phyloP scores from a whole-genome alignment of 2,888 invertebrate genomes.

The Macrosoma leucophasiata region DNA sequence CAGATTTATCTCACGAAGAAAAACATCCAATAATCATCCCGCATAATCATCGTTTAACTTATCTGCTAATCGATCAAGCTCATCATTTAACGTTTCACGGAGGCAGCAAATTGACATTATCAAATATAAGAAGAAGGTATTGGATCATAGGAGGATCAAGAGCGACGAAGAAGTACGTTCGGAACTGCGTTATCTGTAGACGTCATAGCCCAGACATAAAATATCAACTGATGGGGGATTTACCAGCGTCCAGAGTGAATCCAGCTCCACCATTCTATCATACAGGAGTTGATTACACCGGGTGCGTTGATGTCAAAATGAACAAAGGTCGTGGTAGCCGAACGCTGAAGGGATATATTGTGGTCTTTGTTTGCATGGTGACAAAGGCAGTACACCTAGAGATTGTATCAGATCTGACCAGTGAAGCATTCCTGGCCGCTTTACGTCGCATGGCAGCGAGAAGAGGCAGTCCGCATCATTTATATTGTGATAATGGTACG shows the following conservation, averaged over 20 bases:
- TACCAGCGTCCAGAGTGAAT: conserved; percentile 15
- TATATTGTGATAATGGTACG: conserved; percentile 16
- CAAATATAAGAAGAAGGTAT: conserved; percentile 15
- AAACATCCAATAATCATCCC: conserved; percentile 14
- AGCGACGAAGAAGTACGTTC: conserved; percentile 9
- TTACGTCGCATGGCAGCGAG: conserved; percentile 10
- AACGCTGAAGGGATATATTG: conserved; percentile 3
- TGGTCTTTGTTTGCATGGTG: conserved; percentile 6
- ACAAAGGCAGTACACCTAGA: conserved; percentile 16
- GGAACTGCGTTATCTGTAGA: conserved; percentile 14
- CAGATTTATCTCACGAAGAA: too few relatives aligned
- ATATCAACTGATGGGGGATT: conserved; percentile 23
- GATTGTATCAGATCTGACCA: conserved; percentile 13
- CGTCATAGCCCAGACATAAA: conserved; percentile 9
- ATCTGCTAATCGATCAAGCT: conserved; percentile 17
- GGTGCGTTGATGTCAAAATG: conserved; percentile 12
- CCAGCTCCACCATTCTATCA: conserved; percentile 17
- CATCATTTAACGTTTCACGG: conserved; percentile 21
- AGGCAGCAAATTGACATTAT: conserved; percentile 13
- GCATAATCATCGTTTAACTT: conserved; percentile 9
- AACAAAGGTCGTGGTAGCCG: background rate
- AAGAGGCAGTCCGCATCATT: conserved; percentile 10
- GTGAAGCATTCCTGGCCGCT: conserved; percentile 13
- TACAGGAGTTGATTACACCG: conserved; percentile 17
- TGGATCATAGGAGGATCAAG: conserved; percentile 16